Evolutionary conservation across 2,113 vertebrate genomes (phyloP).

Genomic region (Miniopterus natalensis): DNA sequence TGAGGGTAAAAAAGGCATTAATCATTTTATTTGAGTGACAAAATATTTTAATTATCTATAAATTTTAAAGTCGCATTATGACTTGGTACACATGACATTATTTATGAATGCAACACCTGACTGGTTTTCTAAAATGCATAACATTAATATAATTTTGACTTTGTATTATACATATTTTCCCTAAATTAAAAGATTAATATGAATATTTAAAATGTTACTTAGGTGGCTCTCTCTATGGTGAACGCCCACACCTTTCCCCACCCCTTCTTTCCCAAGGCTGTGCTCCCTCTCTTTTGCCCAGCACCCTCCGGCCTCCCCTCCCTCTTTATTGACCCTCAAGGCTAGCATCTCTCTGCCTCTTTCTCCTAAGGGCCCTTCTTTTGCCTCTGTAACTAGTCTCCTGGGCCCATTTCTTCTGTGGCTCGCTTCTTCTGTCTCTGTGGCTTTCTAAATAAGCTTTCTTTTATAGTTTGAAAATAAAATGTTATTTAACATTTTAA

Average conservation of each 20-base stretch:
- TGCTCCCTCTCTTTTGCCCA: too few relatives aligned
- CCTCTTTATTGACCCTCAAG: too few relatives aligned
- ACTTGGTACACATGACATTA: not conserved
- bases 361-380: too few relatives aligned
- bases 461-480: not conserved
- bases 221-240: too few relatives aligned
- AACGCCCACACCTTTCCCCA: too few relatives aligned
- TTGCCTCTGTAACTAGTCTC: too few relatives aligned
- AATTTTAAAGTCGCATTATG: not conserved
- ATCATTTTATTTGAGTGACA: slow-evolving; percentile 4
- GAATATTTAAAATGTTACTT: not conserved
- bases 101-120: not conserved
- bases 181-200: not conserved
- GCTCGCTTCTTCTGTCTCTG: too few relatives aligned
- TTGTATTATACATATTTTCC: not conserved
- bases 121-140: not conserved
- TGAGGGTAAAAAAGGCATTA: not conserved
- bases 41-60: not conserved
- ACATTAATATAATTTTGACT: not conserved
- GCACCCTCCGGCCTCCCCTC: too few relatives aligned
- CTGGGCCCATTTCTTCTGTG: too few relatives aligned
- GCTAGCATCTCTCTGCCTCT: too few relatives aligned
- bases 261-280: too few relatives aligned
- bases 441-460: too few relatives aligned
- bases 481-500: slow-evolving; percentile 4